Percentiles rank a stretch among this genome's conserved stretches.
Conservation (phyloP, 2,888 invertebrate genomes). For the Torymus auratus region DNA sequence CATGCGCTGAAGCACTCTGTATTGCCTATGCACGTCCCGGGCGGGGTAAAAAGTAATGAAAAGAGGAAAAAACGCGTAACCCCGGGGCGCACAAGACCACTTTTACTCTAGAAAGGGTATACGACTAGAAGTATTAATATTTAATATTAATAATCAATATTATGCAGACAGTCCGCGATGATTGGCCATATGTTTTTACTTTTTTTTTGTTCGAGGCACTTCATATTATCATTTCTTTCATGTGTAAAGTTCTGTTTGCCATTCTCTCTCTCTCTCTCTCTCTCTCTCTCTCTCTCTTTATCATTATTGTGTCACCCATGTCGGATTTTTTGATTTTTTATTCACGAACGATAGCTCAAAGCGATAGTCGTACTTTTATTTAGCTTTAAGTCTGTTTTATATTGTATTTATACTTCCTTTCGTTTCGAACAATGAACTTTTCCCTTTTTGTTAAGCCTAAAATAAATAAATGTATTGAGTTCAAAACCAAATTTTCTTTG, state of each 20-base stretch:
- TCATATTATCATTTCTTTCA: conserved; percentile 32
- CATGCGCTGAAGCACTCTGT: conserved; percentile 73
- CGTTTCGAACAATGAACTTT: conserved; percentile 43
- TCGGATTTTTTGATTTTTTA: conserved; percentile 53
- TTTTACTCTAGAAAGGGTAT: conserved; percentile 75
- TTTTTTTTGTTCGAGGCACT: conserved; percentile 33
- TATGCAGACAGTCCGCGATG: conserved; percentile 71
- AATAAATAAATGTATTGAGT: conserved; percentile 28
- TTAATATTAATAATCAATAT: conserved; percentile 72
- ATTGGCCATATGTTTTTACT: conserved; percentile 69
- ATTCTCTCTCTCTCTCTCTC: conserved; percentile 20
- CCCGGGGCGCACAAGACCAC: conserved; percentile 73
- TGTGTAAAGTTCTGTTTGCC: conserved; percentile 39
- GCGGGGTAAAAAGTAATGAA: conserved; percentile 37
- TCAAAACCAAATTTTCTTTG: conserved; percentile 53
- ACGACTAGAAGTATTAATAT: conserved; percentile 77
- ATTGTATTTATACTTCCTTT: conserved; percentile 55
- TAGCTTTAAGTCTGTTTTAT: conserved; percentile 54
- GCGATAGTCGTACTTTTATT: conserved; percentile 47
- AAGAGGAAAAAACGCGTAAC: conserved; percentile 32
- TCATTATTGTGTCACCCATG: conserved; percentile 57
- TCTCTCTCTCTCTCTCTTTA: conserved; percentile 24
- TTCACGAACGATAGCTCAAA: conserved; percentile 47
- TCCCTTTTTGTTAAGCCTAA: conserved; percentile 30
- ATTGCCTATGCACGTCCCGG: conserved; percentile 73